Evolutionary conservation across 2,888 invertebrate genomes (phyloP).

Genomic region (Tortricodes alternella): DNA sequence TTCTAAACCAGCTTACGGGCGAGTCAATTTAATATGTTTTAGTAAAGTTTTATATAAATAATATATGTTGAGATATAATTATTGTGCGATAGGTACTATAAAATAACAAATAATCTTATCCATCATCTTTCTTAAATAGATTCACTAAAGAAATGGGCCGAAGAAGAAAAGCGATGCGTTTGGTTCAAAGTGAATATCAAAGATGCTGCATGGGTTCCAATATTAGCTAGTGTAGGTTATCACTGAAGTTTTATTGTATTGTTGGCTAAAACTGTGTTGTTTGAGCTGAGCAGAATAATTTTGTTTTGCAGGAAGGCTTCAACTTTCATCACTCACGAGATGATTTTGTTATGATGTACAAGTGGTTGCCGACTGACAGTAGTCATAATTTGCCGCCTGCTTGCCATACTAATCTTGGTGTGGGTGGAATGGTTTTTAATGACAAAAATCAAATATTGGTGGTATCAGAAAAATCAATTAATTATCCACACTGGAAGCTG

Average conservation of each 20-base stretch:
- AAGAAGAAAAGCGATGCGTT: constrained; percentile 85
- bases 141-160: constrained; percentile 86
- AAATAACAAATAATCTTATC: not conserved
- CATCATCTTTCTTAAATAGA: constrained; percentile 65
- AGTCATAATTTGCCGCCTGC: constrained; percentile 88
- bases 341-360: constrained; percentile 90
- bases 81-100: not conserved
- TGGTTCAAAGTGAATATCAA: constrained; percentile 91
- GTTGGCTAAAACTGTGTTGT: no score
- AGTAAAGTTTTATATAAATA: not conserved
- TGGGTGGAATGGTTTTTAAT: constrained; percentile 93
- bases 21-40: constrained; percentile 40
- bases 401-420: constrained; percentile 90
- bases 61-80: not conserved
- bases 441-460: constrained; percentile 89
- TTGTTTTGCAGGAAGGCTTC: constrained; percentile 86
- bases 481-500: constrained; percentile 89
- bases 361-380: constrained; percentile 87
- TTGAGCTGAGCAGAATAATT: not conserved
- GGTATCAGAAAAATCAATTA: constrained; percentile 88
- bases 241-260: not conserved
- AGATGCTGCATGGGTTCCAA: constrained; percentile 89
- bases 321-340: constrained; percentile 93
- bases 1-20: constrained; percentile 84
- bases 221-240: constrained; percentile 84